Evolutionary conservation across 2,797 vertebrate species (phyloP), one percentile per base, ranked within the genome.

Genomic region (Catharus ustulatus): DNA sequence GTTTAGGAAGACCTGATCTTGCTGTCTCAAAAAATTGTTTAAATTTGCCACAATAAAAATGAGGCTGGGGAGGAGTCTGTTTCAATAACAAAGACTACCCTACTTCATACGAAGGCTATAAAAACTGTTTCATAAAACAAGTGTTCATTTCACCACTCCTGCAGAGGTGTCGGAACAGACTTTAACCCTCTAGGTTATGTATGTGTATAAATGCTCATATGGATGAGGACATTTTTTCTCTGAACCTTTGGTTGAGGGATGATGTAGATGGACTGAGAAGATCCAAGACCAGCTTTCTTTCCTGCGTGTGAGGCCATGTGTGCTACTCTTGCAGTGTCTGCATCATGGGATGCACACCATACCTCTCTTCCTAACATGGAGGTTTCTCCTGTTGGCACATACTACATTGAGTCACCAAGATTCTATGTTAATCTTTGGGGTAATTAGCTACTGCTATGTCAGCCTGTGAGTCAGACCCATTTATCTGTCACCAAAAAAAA

Each of bases 31-130:
- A 91, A 91, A 73, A 38, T 8, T 22, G 5, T 54, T 80, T n/a
- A 49, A 52, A 63, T 92, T 92, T 49, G 71, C 32, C 0, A 1
- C 16, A 55, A 29, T 38, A 57, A 91, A 84, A 87, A 58, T 22
- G 8, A 40, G 5, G 7, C 24, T 30, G 10, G 2, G 5, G 10
- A 4, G 45, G 5, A 73, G 63, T 19, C 24, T 2, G 2, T 62
- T 90, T 51, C 45, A 73, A 26, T 27, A 84, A 51, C 11, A 66
- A 68, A 90, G 66, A 22, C 10, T 89, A 61, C 23, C 3, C 8
- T 68, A 11, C 10, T 62, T 43, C 8, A 1, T 26, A 16, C n/a
- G 23, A 40, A 11, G 13, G 6, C 38, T 74, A 49, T 48, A 51
- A 78, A 73, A 75, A 66, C 6, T 23, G 22, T 40, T 51, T 62